Evolutionary conservation across 2,888 invertebrate species (phyloP), one percentile per base, ranked within the genome.

Genomic region (Megaustenia siamemsis): DNA sequence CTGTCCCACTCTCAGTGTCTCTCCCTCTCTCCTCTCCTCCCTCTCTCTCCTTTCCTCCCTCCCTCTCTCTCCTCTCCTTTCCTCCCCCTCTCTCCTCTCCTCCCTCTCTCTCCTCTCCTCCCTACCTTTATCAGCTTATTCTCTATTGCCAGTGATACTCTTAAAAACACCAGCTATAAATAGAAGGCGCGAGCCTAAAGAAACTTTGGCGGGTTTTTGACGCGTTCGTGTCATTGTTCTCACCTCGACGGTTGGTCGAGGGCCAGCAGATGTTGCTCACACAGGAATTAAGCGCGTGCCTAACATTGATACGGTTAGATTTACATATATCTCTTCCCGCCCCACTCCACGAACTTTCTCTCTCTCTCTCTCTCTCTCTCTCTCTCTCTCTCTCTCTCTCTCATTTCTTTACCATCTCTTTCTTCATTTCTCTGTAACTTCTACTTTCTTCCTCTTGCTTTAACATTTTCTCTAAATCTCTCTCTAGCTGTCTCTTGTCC

Each of bases 211-310:
- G 53, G 49, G 68, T n/a, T 24, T 38, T 49, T 49, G 35, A 69
- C n/a, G 68, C 38, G 68, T 32, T 49, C 15, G 3, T 63, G 38
- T 63, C 78, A 80, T 69, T 80, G 68, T 49, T 80, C 68, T 40
- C 45, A 63, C 66, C 49, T 43, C 21, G 38, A 53, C 38, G 38
- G 81, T 38, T 60, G 53, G 35, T 10, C 28, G 66, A 82, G 18
- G 35, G n/a, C 21, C 56, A 60, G 82, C 82, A 82, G 82, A 73
- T 82, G 82, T 49, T 69, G 32, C 82, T 60, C 82, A 69, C 71
- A 1, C 60, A 24, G 28, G 28, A 53, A 60, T 82, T 35, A n/a
- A 35, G 82, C 82, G 82, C 82, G 82, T 82, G 82, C 73, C 82
- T 56, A 15, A 35, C 21, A 73, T 82, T 73, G 56, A 82, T 82